Percentiles rank a stretch among this genome's conserved stretches.
Conservation (phyloP, 1,140 invertebrate genomes). For the Mylabris phalerata region DNA sequence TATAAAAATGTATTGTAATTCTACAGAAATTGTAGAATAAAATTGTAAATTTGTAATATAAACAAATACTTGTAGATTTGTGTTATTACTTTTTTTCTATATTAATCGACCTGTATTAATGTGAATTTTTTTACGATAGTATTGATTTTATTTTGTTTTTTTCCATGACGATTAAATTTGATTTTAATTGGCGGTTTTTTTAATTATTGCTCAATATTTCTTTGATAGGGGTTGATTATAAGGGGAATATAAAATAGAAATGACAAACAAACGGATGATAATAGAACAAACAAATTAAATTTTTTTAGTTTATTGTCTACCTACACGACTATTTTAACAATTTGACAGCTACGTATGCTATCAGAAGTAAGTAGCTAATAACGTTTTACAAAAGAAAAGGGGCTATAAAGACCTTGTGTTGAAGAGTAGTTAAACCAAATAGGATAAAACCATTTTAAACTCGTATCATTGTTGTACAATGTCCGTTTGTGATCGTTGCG, state of each 20-base stretch:
- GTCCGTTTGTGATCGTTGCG: conserved; percentile 20
- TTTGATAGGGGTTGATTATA: too few species aligned
- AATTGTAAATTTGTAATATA: too few species aligned
- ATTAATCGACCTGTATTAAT: too few species aligned
- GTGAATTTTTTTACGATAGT: too few species aligned
- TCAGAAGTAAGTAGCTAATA: conserved; percentile 29
- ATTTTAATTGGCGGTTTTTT: too few species aligned
- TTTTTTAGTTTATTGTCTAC: conserved; percentile 26
- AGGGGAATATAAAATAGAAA: background rate
- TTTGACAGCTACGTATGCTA: conserved; percentile 26
- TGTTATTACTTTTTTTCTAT: too few species aligned
- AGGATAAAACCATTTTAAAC: conserved; percentile 30
- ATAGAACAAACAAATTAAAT: conserved; percentile 19
- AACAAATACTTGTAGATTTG: too few species aligned
- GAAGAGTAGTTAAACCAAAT: conserved; percentile 26
- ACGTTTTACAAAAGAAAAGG: conserved; percentile 29
- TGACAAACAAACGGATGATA: background rate
- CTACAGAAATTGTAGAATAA: too few species aligned
- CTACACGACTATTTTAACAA: conserved; percentile 29
- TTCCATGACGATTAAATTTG: too few species aligned
- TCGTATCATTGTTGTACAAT: conserved; percentile 29
- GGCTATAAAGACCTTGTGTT: conserved; percentile 30
- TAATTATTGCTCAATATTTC: too few species aligned
- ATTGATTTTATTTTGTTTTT: too few species aligned
- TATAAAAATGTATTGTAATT: too few species aligned